Percentiles rank a stretch among this genome's conserved stretches.
These are phyloP conservation scores for Karalla daura DNA, from an alignment of 2,797 vertebrate genomes.

Conservation along the genomic window DNA sequence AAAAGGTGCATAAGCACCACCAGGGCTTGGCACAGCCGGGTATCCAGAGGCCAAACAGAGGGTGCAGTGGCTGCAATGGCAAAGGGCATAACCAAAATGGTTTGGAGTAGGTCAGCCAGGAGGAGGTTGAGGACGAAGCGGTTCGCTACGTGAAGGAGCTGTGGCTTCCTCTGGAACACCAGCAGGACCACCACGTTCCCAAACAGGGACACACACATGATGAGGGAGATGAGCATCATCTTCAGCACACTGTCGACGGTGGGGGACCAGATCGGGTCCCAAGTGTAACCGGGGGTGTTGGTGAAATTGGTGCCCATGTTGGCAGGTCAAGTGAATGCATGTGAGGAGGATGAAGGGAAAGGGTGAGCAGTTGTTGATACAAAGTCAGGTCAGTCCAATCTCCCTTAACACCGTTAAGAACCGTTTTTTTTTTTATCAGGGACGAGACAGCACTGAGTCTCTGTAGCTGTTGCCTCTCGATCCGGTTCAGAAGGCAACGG, in stretches of 20 bases:
- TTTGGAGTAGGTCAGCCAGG: slow-evolving; percentile 90
- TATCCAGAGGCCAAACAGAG: slow-evolving; percentile 88
- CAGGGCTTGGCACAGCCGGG: slow-evolving; percentile 87
- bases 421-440: too few species aligned
- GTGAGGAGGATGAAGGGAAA: too few species aligned
- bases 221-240: slow-evolving; percentile 85
- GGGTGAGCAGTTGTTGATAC: slow-evolving; percentile 28
- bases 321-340: slow-evolving; percentile 35
- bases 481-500: slow-evolving; percentile 21
- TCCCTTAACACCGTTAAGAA: slow-evolving; percentile 18
- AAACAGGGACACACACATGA: slow-evolving; percentile 87
- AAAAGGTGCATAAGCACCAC: slow-evolving; percentile 94
- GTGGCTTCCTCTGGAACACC: slow-evolving; percentile 90
- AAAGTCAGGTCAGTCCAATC: slow-evolving; percentile 60
- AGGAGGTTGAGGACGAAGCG: slow-evolving; percentile 92
- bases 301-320: slow-evolving; percentile 69
- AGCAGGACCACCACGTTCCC: slow-evolving; percentile 89
- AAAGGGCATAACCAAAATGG: slow-evolving; percentile 90
- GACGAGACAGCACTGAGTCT: too few species aligned
- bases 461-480: background rate
- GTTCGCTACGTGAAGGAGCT: slow-evolving; percentile 91
- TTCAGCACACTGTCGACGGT: slow-evolving; percentile 77
- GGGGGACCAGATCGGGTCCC: slow-evolving; percentile 54
- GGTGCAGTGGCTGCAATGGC: slow-evolving; percentile 87
- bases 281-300: slow-evolving; percentile 50